Evolutionary conservation across 1,140 invertebrate species (phyloP).

Genomic region (Atta cephalotes): DNA sequence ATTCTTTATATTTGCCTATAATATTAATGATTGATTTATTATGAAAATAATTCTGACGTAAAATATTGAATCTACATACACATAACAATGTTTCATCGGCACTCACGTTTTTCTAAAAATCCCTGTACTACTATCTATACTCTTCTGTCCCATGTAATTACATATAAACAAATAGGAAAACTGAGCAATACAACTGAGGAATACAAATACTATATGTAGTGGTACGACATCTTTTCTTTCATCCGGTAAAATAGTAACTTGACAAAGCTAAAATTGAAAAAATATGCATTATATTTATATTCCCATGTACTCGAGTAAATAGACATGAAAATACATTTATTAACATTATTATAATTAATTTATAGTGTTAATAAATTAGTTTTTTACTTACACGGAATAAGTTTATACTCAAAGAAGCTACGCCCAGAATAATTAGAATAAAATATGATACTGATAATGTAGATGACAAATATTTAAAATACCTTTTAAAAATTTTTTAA

Average conservation of each 20-base stretch:
- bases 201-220: neutral
- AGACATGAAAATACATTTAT: neutral
- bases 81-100: neutral
- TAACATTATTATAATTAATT: neutral
- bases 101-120: slow-evolving; percentile 16
- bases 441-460: slow-evolving; percentile 10
- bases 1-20: neutral
- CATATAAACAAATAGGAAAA: slow-evolving; percentile 36
- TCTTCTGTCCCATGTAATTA: slow-evolving; percentile 47
- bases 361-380: neutral
- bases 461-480: slow-evolving; percentile 10
- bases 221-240: neutral
- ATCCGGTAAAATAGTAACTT: neutral
- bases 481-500: neutral
- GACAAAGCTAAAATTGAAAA: slow-evolving; percentile 29
- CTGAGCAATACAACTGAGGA: neutral
- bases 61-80: neutral
- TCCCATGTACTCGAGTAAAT: neutral
- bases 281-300: neutral
- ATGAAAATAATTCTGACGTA: neutral
- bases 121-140: slow-evolving; percentile 17
- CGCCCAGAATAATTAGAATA: slow-evolving; percentile 29
- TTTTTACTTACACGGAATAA: slow-evolving; percentile 45
- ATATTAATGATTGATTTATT: neutral
- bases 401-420: slow-evolving; percentile 41